Evolutionary conservation across 2,888 invertebrate species (phyloP), one percentile per base, ranked within the genome.

Genomic region (Tenthredo distinguenda): DNA sequence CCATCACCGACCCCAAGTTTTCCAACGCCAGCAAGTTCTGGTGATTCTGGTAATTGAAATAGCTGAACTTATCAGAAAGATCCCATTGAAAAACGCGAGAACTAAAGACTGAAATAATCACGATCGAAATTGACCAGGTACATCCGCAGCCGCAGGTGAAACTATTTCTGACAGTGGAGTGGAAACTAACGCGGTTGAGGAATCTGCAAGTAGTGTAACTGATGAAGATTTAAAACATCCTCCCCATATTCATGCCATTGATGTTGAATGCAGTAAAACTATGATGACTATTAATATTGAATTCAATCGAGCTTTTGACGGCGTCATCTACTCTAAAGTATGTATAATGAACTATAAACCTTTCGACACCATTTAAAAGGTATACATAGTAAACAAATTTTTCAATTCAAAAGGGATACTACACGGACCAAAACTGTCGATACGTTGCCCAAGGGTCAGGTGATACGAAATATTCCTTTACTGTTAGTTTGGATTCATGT

Each of bases 201-300:
- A 81, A 62, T 12, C 37, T 40, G 58, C 4, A 37, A 40, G 21
- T 21, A 82, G 86, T 47, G 43, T 84, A 47, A 40, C 83, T 58
- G 95, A 94, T n/a, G 96, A 96, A 62, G 96, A 96, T 43, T 94
- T 95, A 81, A 95, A 95, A 85, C 97, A 97, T 90, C 97, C 96
- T 68, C 96, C 97, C 2, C 97, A 97, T 88, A 96, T 97, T 88
- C 96, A 97, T 90, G 95, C 95, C 0, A 95, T 97, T 85, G 95
- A 96, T 65, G 97, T 97, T 0, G 95, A 96, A 89, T 97, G 97
- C 90, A 96, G 96, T 86, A 97, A 97, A 91, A 97, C 97, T 87
- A 96, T 96, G 96, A 97, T 97, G 97, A 96, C 96, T 1, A 97
- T 97, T 86, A 96, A 96, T 88, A 95, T 97, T 12, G 96, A 97